Evolutionary conservation across 2,113 vertebrate genomes (phyloP).

Genomic region (Semnornis frantzii): DNA sequence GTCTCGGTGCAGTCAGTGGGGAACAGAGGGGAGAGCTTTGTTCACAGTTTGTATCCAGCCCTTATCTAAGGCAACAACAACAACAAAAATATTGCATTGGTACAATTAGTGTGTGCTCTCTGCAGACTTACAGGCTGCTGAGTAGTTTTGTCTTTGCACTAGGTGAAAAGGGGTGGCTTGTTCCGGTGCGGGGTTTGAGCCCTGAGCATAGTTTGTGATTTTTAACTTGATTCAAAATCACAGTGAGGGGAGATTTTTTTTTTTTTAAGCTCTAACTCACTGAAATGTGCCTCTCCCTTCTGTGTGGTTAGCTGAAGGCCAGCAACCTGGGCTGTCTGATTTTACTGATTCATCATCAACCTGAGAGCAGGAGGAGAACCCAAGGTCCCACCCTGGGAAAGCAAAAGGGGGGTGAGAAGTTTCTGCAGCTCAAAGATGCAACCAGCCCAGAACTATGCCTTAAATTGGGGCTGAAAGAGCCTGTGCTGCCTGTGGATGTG

Average conservation of each 20-base stretch:
- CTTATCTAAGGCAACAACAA: neutral
- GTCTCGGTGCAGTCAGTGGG: neutral
- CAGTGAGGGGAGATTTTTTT: accelerated
- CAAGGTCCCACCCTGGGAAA: accelerated
- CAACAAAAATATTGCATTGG: no score
- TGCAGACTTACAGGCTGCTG: neutral
- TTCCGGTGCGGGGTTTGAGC: neutral
- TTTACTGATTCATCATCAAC: accelerated
- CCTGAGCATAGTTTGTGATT: neutral
- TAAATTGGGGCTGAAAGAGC: neutral
- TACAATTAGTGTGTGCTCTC: neutral
- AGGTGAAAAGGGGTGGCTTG: neutral
- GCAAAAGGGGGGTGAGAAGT: neutral
- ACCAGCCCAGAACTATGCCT: accelerated
- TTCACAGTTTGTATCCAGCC: accelerated
- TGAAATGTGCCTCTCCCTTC: neutral
- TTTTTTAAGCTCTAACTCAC: neutral
- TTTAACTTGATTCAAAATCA: accelerated
- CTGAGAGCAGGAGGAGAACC: neutral
- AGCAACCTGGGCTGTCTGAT: neutral
- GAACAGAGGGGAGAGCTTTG: neutral
- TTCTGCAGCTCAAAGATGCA: neutral
- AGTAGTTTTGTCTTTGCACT: neutral
- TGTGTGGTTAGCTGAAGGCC: neutral
- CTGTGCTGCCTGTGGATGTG: accelerated